Base-by-base conservation (phyloP, 2,888 invertebrate species). In the Amblyteles armatorius region DNA sequence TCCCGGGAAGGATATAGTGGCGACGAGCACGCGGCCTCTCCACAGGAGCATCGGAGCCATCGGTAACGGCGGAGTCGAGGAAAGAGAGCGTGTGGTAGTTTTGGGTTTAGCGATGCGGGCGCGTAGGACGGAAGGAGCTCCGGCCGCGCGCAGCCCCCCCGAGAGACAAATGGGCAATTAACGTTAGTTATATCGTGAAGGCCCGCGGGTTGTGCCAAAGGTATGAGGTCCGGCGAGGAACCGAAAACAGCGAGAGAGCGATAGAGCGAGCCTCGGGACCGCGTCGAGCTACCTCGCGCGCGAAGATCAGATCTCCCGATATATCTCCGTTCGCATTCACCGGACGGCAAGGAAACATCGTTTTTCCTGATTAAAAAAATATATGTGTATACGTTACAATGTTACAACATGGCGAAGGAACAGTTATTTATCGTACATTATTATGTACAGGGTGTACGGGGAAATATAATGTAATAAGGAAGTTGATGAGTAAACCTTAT, bases 101-200 rank as follows among this genome's bases (percentile, higher is more conserved):
- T 85, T 71, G 71, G 79, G 36, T 73, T 65, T 72, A 76, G 79
- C 40, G 82, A 83, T 73, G 68, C 63, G 77, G 68, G 11, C 83
- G 85, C 85, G 85, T 85, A 85, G 85, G 83, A 85, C 85, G 68
- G 85, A 83, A 85, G 85, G 85, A 82, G 63, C 77, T 83, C 52
- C 76, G 77, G 76, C 79, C 80, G 67, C 63, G 50, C 65, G 72
- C 82, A 57, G 73, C 76, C 73, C 63, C 69, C 82, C 67, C 83
- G 83, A 76, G 85, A 85, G 85, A 85, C 85, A 85, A 85, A 85
- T 83, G 85, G 85, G 85, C 83, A 85, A 85, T 85, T 85, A 85
- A 85, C 85, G 83, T 85, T 85, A 85, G 85, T 85, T 85, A 85
- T 83, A 85, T 80, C 79, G 83, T 69, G 77, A 55, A 80, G 83